Conservation (phyloP, 2,888 invertebrate genomes). For the Microplitis deprimator region DNA sequence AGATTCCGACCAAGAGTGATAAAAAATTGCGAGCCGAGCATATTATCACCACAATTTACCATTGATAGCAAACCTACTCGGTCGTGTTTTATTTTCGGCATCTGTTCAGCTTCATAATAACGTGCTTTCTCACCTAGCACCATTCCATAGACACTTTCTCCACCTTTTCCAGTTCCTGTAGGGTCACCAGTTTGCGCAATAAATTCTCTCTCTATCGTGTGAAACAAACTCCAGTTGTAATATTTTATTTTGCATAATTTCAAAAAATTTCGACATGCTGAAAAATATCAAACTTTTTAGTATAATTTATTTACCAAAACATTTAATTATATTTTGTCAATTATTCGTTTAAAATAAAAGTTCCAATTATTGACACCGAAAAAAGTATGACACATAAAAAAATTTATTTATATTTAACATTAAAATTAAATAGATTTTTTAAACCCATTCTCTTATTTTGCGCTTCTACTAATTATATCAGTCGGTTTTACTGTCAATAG, state of each 20-base stretch:
- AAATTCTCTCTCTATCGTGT: conserved; percentile 92
- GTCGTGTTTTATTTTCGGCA: conserved; percentile 92
- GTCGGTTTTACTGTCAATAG: too few relatives aligned
- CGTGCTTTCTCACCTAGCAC: conserved; percentile 89
- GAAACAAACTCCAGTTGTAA: conserved; percentile 96
- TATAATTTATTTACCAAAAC: background rate
- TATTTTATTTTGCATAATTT: conserved; percentile 98
- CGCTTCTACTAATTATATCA: too few relatives aligned
- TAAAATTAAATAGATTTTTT: too few relatives aligned
- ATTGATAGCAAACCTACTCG: conserved; percentile 91
- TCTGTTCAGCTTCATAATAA: conserved; percentile 92
- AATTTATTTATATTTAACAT: too few relatives aligned
- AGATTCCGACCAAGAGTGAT: conserved; percentile 91
- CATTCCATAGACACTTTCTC: conserved; percentile 89
- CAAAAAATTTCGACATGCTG: conserved; percentile 91
- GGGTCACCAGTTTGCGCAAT: conserved; percentile 99
- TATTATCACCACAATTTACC: conserved; percentile 92
- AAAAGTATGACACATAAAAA: too few relatives aligned
- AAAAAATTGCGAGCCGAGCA: conserved; percentile 96
- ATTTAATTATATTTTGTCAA: too few relatives aligned
- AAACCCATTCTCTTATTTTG: too few relatives aligned
- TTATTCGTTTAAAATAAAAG: too few relatives aligned
- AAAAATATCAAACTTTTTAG: conserved; percentile 23
- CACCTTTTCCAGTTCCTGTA: conserved; percentile 90
- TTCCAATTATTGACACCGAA: too few relatives aligned